Percentiles rank a stretch among this genome's conserved stretches.
phyloP scores from a whole-genome alignment of 2,113 vertebrate species.

The Percopsis transmontana region DNA sequence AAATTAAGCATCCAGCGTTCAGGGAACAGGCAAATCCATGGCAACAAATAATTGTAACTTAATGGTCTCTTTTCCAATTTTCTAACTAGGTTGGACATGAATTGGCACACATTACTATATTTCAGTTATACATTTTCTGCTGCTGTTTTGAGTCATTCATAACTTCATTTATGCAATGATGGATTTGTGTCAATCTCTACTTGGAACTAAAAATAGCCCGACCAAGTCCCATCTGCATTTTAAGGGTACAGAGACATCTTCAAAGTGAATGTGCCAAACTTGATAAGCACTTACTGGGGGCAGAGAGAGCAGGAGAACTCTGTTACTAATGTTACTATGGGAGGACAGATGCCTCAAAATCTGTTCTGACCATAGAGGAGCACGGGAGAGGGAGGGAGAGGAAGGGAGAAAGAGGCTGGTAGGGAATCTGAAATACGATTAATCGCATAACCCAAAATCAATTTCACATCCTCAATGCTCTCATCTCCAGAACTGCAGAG shows the following conservation, averaged over 20 bases:
- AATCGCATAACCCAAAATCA: slow-evolving; percentile 65
- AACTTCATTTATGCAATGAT: background rate
- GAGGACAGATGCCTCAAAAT: slow-evolving; percentile 10
- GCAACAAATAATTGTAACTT: background rate
- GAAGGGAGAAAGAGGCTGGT: background rate
- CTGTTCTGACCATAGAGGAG: slow-evolving; percentile 8
- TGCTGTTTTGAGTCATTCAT: background rate
- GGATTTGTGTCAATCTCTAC: background rate
- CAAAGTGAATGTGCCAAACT: slow-evolving; percentile 25
- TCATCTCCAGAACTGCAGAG: slow-evolving; percentile 29
- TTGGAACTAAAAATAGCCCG: background rate
- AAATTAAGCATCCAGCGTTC: no score
- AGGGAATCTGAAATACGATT: slow-evolving; percentile 49
- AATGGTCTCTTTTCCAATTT: no score
- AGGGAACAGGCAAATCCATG: no score
- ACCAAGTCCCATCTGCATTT: background rate
- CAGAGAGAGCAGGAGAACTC: slow-evolving; percentile 1
- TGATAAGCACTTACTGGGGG: slow-evolving; percentile 31
- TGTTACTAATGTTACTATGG: slow-evolving; percentile 14
- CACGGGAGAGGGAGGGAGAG: slow-evolving; percentile 19
- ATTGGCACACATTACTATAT: background rate
- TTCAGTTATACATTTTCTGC: background rate
- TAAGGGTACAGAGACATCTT: background rate
- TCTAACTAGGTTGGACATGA: background rate
- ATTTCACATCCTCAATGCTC: slow-evolving; percentile 64